These are phyloP conservation scores for Xerus rutilus DNA, from an alignment of 2,797 vertebrate species.

Conservation along the genomic window DNA sequence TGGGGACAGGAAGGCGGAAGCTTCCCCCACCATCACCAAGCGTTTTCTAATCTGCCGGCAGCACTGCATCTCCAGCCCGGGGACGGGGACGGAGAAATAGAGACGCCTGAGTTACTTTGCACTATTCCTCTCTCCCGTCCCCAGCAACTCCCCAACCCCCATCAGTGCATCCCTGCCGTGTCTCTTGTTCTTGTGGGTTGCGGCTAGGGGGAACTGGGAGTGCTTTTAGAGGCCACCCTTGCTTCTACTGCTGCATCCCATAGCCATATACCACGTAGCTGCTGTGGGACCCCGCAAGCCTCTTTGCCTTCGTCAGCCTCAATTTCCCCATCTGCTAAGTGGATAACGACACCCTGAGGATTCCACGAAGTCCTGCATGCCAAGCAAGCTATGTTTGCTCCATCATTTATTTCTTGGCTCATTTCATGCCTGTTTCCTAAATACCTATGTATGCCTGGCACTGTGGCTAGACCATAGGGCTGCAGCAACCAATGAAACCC, in stretches of 20 bases:
- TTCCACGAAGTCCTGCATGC: not conserved
- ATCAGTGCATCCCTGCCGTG: not conserved
- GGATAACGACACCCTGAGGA: not conserved
- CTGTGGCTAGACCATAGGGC: not conserved
- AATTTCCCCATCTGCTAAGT: slow-evolving; percentile 3
- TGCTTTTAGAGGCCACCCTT: not conserved
- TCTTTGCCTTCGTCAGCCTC: not conserved
- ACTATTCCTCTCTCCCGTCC: not conserved
- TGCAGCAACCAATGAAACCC: not conserved
- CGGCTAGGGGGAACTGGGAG: not conserved
- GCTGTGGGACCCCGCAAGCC: not conserved
- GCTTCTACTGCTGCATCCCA: not conserved
- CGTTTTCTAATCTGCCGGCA: slow-evolving; percentile 18
- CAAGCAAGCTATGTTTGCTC: not conserved
- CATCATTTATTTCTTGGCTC: not conserved
- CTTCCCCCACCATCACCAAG: not conserved
- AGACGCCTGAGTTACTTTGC: not conserved
- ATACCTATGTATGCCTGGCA: not conserved
- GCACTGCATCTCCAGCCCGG: not conserved
- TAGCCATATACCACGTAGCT: not conserved
- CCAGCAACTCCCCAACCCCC: not conserved
- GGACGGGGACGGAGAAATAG: not conserved
- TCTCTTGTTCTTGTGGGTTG: not conserved
- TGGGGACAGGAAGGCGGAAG: not conserved
- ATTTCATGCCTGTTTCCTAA: not conserved